phyloP scores from a whole-genome alignment of 2,113 vertebrate genomes.

The Notarius quadriscutis region DNA sequence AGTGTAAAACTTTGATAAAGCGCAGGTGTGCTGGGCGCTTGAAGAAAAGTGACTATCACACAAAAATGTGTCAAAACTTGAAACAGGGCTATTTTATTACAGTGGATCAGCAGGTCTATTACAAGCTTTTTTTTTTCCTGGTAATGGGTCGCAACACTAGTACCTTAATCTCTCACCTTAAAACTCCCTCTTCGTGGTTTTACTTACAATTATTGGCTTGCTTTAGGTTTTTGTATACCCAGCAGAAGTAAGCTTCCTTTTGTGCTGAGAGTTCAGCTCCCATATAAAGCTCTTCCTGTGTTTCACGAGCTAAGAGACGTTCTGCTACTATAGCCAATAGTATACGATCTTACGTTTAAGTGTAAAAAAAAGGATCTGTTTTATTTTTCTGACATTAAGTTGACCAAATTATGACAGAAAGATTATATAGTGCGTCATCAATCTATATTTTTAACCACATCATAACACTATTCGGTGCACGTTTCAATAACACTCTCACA shows the following conservation, averaged over 20 bases:
- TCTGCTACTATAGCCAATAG: not conserved
- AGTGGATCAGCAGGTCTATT: conserved; percentile 19
- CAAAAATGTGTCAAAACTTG: conserved; percentile 21
- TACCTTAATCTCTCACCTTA: conserved; percentile 28
- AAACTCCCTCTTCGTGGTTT: conserved; percentile 27
- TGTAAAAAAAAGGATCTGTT: not conserved
- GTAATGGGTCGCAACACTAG: conserved; percentile 26
- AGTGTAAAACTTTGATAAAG: not conserved
- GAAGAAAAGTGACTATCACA: not conserved
- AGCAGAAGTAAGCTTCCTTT: conserved; percentile 22
- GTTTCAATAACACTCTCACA: conserved; percentile 4
- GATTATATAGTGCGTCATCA: not conserved
- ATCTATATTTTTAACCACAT: not conserved
- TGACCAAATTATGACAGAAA: not conserved
- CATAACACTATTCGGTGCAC: not conserved
- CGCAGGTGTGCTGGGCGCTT: conserved; percentile 7
- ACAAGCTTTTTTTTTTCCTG: not conserved
- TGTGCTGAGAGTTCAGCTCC: conserved; percentile 20
- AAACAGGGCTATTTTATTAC: conserved; percentile 16
- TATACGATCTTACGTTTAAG: not conserved
- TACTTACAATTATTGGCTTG: conserved; percentile 32
- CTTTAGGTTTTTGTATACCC: conserved; percentile 22
- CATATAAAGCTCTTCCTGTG: conserved; percentile 20
- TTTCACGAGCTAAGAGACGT: not conserved
- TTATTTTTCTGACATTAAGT: not conserved